These are phyloP conservation scores for Nephotettix cincticeps DNA, from an alignment of 1,140 invertebrate species.

Conservation along the genomic window DNA sequence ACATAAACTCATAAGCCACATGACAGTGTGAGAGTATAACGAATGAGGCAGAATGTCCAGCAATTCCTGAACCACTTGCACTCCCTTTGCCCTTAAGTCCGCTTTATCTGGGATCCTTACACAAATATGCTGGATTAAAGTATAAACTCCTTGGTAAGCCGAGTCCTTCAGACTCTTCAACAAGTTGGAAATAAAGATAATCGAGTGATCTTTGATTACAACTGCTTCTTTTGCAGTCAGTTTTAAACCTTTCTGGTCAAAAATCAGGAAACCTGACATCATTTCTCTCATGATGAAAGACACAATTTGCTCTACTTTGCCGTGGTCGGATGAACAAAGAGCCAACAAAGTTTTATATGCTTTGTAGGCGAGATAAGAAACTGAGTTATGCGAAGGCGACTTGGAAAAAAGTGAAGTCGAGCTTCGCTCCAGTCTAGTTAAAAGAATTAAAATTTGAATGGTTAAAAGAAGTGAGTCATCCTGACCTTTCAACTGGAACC, in stretches of 20 bases:
- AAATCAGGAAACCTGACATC: slow-evolving; percentile 51
- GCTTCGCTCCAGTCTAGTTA: slow-evolving; percentile 52
- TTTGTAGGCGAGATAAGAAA: slow-evolving; percentile 49
- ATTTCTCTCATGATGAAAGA: slow-evolving; percentile 52
- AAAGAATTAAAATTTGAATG: slow-evolving; percentile 50
- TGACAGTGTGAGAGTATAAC: slow-evolving; percentile 47
- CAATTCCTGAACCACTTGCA: slow-evolving; percentile 52
- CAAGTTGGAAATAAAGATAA: slow-evolving; percentile 54
- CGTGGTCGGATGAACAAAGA: slow-evolving; percentile 53
- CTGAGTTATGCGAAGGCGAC: slow-evolving; percentile 37
- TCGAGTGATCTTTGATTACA: slow-evolving; percentile 51
- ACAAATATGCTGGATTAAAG: slow-evolving; percentile 59
- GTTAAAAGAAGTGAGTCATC: slow-evolving; percentile 51
- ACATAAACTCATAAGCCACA: slow-evolving; percentile 54
- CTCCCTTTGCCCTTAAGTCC: slow-evolving; percentile 57
- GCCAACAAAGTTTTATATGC: slow-evolving; percentile 50
- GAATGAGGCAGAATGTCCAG: slow-evolving; percentile 47
- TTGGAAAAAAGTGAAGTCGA: slow-evolving; percentile 38
- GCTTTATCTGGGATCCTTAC: slow-evolving; percentile 56
- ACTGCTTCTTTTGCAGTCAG: slow-evolving; percentile 45
- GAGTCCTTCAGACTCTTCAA: slow-evolving; percentile 46
- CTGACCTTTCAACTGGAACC: slow-evolving; percentile 52
- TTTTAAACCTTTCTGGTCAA: slow-evolving; percentile 45
- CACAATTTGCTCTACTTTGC: slow-evolving; percentile 49
- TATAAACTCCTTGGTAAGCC: slow-evolving; percentile 47